Conservation (phyloP, 2,888 invertebrate species). For the Spodoptera littoralis region DNA sequence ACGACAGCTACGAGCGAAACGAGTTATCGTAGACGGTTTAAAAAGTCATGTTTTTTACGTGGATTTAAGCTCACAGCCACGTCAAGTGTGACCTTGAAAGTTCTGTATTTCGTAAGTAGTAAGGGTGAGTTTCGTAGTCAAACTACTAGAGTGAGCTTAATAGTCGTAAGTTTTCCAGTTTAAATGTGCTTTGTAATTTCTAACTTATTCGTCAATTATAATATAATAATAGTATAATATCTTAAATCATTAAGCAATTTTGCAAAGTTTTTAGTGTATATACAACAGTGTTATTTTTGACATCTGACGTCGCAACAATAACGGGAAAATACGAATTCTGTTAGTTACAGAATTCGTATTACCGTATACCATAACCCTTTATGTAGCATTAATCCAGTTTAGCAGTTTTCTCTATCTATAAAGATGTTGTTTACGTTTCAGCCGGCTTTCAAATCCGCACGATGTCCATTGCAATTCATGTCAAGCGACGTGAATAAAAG, state of each 20-base stretch:
- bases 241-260: too few species aligned
- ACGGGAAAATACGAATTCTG: conserved; percentile 1
- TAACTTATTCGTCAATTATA: too few species aligned
- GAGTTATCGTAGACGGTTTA: conserved; percentile 7
- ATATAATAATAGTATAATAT: too few species aligned
- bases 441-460: conserved; percentile 52
- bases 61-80: neutral
- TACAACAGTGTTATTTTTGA: neutral
- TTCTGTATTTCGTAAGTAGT: neutral
- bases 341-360: too few species aligned
- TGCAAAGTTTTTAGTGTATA: too few species aligned
- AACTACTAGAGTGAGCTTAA: too few species aligned
- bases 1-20: conserved; percentile 21
- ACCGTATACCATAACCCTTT: conserved; percentile 14
- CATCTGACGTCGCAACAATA: neutral
- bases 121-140: too few species aligned
- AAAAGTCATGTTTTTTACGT: neutral
- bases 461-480: conserved; percentile 67
- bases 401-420: conserved; percentile 31
- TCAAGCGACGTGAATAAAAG: conserved; percentile 71
- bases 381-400: conserved; percentile 19
- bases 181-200: too few species aligned
- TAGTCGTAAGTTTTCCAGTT: too few species aligned
- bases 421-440: conserved; percentile 55
- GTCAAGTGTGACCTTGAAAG: too few species aligned